Evolutionary conservation across 1,140 invertebrate genomes (phyloP).

Genomic region (Halesus radiatus): DNA sequence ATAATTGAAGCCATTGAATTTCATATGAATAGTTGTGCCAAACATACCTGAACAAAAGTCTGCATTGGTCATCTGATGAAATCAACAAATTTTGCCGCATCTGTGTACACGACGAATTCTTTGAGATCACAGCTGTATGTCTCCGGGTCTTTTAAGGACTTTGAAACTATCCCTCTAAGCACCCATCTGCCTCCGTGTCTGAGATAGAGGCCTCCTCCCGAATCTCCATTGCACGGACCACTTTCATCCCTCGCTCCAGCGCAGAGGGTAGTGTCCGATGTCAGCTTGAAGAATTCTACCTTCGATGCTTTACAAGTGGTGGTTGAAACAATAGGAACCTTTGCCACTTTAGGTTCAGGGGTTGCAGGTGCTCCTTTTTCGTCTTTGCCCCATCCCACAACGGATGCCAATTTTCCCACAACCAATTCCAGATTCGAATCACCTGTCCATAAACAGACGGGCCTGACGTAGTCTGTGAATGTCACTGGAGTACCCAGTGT

Average conservation of each 20-base stretch:
- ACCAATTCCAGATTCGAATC: constrained; percentile 60
- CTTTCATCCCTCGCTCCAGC: constrained; percentile 64
- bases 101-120: constrained; percentile 70
- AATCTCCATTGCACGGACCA: constrained; percentile 67
- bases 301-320: constrained; percentile 58
- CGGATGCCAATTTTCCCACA: constrained; percentile 62
- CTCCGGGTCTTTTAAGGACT: constrained; percentile 62
- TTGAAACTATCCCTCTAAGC: constrained; percentile 69
- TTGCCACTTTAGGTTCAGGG: constrained; percentile 59
- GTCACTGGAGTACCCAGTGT: constrained; percentile 58
- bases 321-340: constrained; percentile 63
- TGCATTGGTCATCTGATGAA: constrained; percentile 60
- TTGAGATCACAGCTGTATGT: constrained; percentile 65
- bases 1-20: too few relatives aligned
- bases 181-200: constrained; percentile 60
- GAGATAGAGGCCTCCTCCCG: constrained; percentile 66
- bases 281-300: constrained; percentile 55
- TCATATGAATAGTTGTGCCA: too few relatives aligned
- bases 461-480: constrained; percentile 62
- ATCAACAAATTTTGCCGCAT: constrained; percentile 65
- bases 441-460: constrained; percentile 70
- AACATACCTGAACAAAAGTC: too few relatives aligned
- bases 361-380: constrained; percentile 55
- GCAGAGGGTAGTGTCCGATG: constrained; percentile 63
- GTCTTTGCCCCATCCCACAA: constrained; percentile 67